A percentile compares a stretch with the other conserved stretches of the same genome.
Evolutionary conservation across 2,113 vertebrate genomes (phyloP).

Genomic region (Syrrhaptes paradoxus): DNA sequence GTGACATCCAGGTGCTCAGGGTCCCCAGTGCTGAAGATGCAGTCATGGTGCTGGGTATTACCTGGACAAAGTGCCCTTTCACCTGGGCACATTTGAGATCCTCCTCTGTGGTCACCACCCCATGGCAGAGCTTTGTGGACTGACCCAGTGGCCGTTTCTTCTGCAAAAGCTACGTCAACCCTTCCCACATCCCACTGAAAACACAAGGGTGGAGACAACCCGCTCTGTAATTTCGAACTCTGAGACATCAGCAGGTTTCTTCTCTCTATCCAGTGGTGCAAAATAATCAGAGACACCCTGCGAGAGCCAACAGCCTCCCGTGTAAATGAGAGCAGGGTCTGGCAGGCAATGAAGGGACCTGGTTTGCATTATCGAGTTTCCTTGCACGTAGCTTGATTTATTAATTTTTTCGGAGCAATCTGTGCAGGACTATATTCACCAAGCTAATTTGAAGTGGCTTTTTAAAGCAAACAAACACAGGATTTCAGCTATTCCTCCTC

Average conservation of each 20-base stretch:
- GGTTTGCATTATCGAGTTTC: constrained; percentile 14
- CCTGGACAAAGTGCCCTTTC: background rate
- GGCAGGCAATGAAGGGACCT: background rate
- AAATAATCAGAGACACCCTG: background rate
- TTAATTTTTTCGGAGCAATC: constrained; percentile 16
- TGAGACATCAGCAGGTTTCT: background rate
- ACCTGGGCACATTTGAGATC: background rate
- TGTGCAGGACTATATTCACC: background rate
- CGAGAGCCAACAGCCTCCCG: background rate
- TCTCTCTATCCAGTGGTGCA: background rate
- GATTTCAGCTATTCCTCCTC: constrained; percentile 12
- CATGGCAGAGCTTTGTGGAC: background rate
- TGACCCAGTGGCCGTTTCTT: background rate
- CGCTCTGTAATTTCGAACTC: background rate
- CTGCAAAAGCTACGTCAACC: background rate
- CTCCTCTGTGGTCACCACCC: background rate
- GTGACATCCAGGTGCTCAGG: background rate
- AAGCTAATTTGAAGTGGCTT: constrained; percentile 47
- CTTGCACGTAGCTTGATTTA: background rate
- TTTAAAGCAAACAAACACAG: constrained; percentile 51
- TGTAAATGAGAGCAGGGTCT: background rate
- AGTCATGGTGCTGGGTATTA: background rate
- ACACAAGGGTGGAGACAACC: background rate
- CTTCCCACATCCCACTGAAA: background rate
- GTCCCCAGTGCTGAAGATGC: background rate